Conservation (phyloP, 2,888 invertebrate species). For the Balanococcus diminutus region DNA sequence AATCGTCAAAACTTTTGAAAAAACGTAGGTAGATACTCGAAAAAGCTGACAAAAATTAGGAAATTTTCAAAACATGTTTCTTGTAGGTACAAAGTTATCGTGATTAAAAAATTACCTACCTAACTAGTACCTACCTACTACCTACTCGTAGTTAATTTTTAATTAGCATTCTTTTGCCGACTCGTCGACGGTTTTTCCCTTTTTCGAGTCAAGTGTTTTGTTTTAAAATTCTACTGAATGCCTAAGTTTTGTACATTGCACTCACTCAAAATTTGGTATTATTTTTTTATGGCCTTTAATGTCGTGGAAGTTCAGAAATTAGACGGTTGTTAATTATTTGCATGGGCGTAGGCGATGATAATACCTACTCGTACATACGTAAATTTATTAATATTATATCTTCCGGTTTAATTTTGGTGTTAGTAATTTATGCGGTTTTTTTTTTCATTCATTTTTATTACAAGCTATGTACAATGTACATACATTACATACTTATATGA, state of each 20-base stretch:
- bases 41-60: not conserved
- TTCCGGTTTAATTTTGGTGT: not conserved
- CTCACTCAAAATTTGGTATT: not conserved
- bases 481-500: no score
- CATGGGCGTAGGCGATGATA: not conserved
- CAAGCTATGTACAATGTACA: not conserved
- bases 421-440: not conserved
- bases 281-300: not conserved
- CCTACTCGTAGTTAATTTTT: not conserved
- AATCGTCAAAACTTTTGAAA: not conserved
- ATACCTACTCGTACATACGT: not conserved
- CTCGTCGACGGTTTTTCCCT: not conserved
- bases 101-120: not conserved
- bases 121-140: no score
- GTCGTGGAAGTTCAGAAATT: not conserved
- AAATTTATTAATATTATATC: not conserved
- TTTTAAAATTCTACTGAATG: not conserved
- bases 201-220: not conserved
- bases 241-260: not conserved
- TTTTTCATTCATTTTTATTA: not conserved
- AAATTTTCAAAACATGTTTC: no score
- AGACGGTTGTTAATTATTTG: not conserved
- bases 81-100: no score
- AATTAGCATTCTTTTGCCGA: not conserved
- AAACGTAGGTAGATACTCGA: no score